Base-by-base conservation (phyloP, 2,888 invertebrate species). In the Patella depressa region DNA sequence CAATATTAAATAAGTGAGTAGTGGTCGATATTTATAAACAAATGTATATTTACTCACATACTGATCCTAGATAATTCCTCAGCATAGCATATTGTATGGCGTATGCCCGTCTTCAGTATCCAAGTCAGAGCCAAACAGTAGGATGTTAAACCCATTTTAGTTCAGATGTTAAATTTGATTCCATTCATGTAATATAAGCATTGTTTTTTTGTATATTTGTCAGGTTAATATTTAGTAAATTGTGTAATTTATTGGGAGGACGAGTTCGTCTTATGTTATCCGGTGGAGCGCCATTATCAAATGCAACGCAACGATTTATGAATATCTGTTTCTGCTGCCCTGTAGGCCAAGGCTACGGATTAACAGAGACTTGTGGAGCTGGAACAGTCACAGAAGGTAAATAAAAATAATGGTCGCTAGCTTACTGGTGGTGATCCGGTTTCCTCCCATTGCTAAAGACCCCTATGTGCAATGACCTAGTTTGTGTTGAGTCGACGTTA, bases 361-460 rank as follows among this genome's bases (percentile, higher is more conserved):
- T 99, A 81, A 99, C 99, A 0, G 99, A 99, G 94, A 98, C 98
- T 19, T 96, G 96, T 84, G 98, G 98, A 0, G 96, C 96, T 88
- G 98, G 98, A 4, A 89, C 91, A n/a, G 88, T 91, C 7, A 83
- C 87, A n/a, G 89, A 90, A 80, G 87, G 90, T 91, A 81, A 70
- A 83, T 73, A 34, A 53, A 24, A n/a, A n/a, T n/a, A n/a, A n/a
- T n/a, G n/a, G 24, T 24, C 1, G 24, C 24, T 24, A 24, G 24
- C 24, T 24, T 24, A 24, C 1, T 24, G 1, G 24, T n/a, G n/a
- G n/a, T n/a, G n/a, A n/a, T n/a, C n/a, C n/a, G n/a, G n/a, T n/a
- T n/a, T n/a, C n/a, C n/a, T 29, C 29, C 29, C 29, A 29, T 2
- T 29, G 29, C 29, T 29, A 29, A 29, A 29, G 29, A 29, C 29